Percentiles rank a stretch among this genome's conserved stretches.
phyloP scores from a whole-genome alignment of 2,888 invertebrate species.

The Endotricha flammealis region DNA sequence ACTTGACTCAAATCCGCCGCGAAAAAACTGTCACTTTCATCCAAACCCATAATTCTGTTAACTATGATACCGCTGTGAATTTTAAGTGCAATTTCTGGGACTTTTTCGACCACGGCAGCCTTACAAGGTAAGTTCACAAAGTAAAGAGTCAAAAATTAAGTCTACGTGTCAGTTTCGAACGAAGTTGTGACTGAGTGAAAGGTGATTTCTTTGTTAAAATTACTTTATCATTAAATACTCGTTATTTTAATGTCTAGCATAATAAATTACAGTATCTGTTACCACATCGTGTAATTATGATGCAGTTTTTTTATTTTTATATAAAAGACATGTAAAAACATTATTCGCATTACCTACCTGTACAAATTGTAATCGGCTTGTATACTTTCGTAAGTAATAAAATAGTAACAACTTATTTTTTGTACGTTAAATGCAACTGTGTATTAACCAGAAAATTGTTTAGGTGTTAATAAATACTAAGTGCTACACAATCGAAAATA shows the following conservation, averaged over 20 bases:
- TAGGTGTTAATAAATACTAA: too few relatives aligned
- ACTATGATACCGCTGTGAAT: slow-evolving; percentile 56
- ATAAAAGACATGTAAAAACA: too few relatives aligned
- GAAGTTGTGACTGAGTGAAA: slow-evolving; percentile 63
- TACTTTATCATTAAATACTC: not conserved
- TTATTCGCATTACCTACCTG: too few relatives aligned
- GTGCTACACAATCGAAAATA: too few relatives aligned
- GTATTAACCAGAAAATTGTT: too few relatives aligned
- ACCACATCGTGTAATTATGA: too few relatives aligned
- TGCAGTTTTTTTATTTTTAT: too few relatives aligned
- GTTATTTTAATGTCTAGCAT: not conserved
- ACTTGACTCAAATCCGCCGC: slow-evolving; percentile 35
- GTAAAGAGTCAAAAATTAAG: slow-evolving; percentile 51
- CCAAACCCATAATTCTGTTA: slow-evolving; percentile 34
- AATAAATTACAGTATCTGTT: too few relatives aligned
- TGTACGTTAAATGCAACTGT: too few relatives aligned
- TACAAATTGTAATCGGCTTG: too few relatives aligned
- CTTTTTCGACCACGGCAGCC: slow-evolving; percentile 36
- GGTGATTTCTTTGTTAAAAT: slow-evolving; percentile 48
- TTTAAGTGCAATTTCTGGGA: slow-evolving; percentile 41
- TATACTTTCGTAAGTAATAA: too few relatives aligned
- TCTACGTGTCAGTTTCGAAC: slow-evolving; percentile 70
- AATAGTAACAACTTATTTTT: too few relatives aligned
- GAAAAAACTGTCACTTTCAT: slow-evolving; percentile 60
- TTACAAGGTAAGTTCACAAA: slow-evolving; percentile 44